These are phyloP conservation scores for Drosophila azteca DNA, from an alignment of 1,140 invertebrate species.

Conservation along the genomic window DNA sequence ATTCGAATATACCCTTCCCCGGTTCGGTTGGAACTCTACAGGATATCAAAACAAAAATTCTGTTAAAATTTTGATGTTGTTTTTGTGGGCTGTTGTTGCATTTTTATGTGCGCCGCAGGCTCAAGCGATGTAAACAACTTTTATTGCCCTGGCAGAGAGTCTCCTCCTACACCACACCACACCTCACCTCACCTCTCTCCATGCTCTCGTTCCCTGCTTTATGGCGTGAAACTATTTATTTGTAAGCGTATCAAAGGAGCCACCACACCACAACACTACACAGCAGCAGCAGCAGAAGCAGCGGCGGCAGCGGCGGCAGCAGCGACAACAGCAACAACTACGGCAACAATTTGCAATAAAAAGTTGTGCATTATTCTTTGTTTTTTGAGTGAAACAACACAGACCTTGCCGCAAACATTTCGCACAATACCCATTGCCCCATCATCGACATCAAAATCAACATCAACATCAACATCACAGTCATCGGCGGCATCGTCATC, in stretches of 20 bases:
- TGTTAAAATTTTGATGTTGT: conserved; percentile 69
- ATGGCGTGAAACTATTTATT: conserved; percentile 81
- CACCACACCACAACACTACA: conserved; percentile 29
- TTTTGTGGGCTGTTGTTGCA: conserved; percentile 55
- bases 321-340: conserved; percentile 20
- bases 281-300: conserved; percentile 20
- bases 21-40: not conserved
- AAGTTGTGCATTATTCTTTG: conserved; percentile 49
- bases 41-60: conserved; percentile 50
- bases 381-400: conserved; percentile 27
- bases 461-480: conserved; percentile 10
- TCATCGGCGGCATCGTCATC: conserved; percentile 16
- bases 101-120: conserved; percentile 74
- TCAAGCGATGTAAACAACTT: conserved; percentile 76
- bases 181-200: not conserved
- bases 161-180: conserved; percentile 5
- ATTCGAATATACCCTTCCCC: not conserved
- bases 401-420: conserved; percentile 40
- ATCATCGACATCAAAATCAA: conserved; percentile 23
- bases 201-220: conserved; percentile 30
- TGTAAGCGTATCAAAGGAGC: conserved; percentile 78
- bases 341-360: conserved; percentile 57
- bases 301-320: too few relatives aligned
- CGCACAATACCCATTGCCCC: conserved; percentile 36
- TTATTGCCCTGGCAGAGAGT: conserved; percentile 51